Base-by-base conservation (phyloP, 1,140 invertebrate genomes). In the Camponotus vicinus region DNA sequence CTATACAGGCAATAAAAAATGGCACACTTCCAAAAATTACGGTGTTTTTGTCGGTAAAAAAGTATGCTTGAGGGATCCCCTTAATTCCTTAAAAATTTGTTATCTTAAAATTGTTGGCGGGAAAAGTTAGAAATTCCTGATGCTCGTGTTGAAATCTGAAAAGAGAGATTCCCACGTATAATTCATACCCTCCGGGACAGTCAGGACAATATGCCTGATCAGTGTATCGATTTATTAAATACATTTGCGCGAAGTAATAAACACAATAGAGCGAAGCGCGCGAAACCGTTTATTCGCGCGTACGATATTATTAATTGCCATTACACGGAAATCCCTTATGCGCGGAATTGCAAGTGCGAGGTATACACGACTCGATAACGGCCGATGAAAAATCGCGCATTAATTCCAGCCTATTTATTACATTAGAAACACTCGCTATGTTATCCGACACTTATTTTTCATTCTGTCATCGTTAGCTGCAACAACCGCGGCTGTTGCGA, bases 381-480 rank as follows among this genome's bases (percentile, higher is more conserved):
- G 42, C 57, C 55, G 79, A 75, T 75, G 79, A 83, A 83, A 83
- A 83, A 83, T 83, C 79, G 69, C 69, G 42, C 79, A 83, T 83
- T 83, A 83, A 83, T 83, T 83, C 79, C 69, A 61, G 69, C 79
- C 79, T 83, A 83, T 83, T 83, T 83, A 83, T 83, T 83, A 83
- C 79, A 83, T 83, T 83, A 83, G 79, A 75, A 83, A 83, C 69
- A 83, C 69, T 83, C 79, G 79, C 79, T 75, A 52, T 52, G 69
- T 45, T 83, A 83, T 83, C 79, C 79, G 79, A 75, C 79, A 83
- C 79, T 83, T 83, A 83, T 83, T 83, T 83, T 83, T 83, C 79
- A 83, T 83, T 83, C 79, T 83, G 79, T 75, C 79, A 83, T 75
- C 79, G 79, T 83, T 83, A 83, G 79, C 79, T 83, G 69, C 79